A percentile compares a stretch with the other conserved stretches of the same genome.
These are phyloP conservation scores for Zaprionus lachaisei DNA, from an alignment of 1,140 invertebrate species.

Conservation along the genomic window DNA sequence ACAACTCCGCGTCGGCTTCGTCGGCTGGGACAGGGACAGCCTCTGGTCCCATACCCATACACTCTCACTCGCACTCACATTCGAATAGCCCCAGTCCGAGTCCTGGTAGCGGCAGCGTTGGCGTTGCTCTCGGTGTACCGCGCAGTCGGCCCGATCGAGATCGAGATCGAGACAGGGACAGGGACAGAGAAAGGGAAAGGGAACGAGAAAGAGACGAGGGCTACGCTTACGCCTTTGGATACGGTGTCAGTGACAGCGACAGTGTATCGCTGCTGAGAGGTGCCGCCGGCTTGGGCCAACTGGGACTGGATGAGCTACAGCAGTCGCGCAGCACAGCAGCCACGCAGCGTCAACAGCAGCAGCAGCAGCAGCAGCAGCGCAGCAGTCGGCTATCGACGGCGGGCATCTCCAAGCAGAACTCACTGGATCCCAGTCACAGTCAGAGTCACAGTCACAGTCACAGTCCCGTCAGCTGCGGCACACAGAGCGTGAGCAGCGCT, in stretches of 20 bases:
- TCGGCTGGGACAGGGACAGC: constrained; percentile 32
- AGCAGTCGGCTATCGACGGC: constrained; percentile 70
- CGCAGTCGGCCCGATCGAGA: constrained; percentile 27
- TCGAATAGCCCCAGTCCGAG: constrained; percentile 50
- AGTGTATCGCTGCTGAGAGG: constrained; percentile 66
- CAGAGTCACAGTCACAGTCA: constrained; percentile 48
- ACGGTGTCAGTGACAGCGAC: constrained; percentile 37
- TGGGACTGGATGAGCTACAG: constrained; percentile 62
- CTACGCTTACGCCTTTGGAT: constrained; percentile 9
- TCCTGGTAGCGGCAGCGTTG: constrained; percentile 53
- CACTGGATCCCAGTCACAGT: constrained; percentile 34
- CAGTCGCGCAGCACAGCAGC: constrained; percentile 34
- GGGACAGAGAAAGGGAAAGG: not conserved
- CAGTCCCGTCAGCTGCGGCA: constrained; percentile 77
- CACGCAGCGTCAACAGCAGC: constrained; percentile 43
- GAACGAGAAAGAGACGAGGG: constrained; percentile 1
- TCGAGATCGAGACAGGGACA: constrained; percentile 15
- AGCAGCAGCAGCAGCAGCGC: constrained; percentile 49
- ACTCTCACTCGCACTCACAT: constrained; percentile 39
- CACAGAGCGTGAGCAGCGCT: constrained; percentile 62
- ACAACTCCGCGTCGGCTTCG: constrained; percentile 27
- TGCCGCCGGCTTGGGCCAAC: constrained; percentile 47
- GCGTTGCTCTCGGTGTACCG: constrained; percentile 24
- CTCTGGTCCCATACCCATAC: constrained; percentile 45
- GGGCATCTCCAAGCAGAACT: constrained; percentile 77